These are phyloP conservation scores for Torymus tubicola DNA, from an alignment of 2,888 invertebrate species.

Conservation along the genomic window DNA sequence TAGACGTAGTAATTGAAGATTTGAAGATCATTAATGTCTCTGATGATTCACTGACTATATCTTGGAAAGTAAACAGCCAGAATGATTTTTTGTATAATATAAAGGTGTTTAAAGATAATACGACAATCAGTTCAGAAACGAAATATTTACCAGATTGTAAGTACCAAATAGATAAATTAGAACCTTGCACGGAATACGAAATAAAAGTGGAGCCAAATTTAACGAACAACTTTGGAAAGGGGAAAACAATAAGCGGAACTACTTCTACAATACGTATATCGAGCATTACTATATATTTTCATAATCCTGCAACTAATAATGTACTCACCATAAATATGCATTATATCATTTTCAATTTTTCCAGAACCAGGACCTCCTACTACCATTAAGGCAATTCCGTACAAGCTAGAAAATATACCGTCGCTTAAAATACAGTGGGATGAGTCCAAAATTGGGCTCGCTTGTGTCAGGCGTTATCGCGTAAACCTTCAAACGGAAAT, in stretches of 20 bases:
- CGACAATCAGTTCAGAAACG: not conserved
- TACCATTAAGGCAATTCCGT: constrained; percentile 6
- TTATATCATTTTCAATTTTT: not conserved
- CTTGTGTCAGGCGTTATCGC: constrained; percentile 64
- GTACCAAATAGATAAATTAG: constrained; percentile 58
- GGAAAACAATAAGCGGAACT: not conserved
- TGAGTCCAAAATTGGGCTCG: constrained; percentile 60
- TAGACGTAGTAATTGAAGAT: constrained; percentile 1
- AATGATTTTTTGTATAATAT: constrained; percentile 6
- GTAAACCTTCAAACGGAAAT: constrained; percentile 57
- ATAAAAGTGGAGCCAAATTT: constrained; percentile 59
- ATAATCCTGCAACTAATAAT: constrained; percentile 58
- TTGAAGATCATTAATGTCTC: not conserved
- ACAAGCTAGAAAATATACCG: not conserved
- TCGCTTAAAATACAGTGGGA: constrained; percentile 64
- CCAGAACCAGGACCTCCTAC: constrained; percentile 33
- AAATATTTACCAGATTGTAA: not conserved
- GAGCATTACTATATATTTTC: constrained; percentile 53
- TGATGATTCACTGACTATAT: constrained; percentile 18
- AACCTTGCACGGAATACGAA: constrained; percentile 61
- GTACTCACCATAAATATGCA: not conserved
- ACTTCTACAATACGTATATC: constrained; percentile 15
- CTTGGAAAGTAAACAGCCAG: not conserved
- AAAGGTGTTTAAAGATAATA: constrained; percentile 10
- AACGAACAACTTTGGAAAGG: not conserved